These are phyloP conservation scores for Hypsopygia costalis DNA, from an alignment of 2,888 invertebrate species.

Conservation along the genomic window DNA sequence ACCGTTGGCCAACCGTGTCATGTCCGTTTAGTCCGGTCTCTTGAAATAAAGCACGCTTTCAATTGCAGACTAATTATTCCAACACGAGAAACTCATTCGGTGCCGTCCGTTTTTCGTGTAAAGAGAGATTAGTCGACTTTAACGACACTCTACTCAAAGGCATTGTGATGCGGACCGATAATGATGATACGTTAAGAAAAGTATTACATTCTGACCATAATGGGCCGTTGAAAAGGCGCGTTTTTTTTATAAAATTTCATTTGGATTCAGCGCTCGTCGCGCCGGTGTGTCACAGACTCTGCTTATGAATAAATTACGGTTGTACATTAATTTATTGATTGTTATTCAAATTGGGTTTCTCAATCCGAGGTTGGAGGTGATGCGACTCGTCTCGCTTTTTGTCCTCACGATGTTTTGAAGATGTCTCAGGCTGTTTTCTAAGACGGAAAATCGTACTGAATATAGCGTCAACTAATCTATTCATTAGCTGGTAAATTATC, in stretches of 20 bases:
- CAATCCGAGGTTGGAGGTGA: constrained; percentile 77
- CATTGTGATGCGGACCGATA: constrained; percentile 66
- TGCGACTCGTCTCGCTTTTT: constrained; percentile 63
- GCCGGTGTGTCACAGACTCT: constrained; percentile 60
- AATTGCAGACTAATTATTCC: constrained; percentile 79
- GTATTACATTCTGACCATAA: constrained; percentile 68
- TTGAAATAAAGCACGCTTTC: constrained; percentile 78
- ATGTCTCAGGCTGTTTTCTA: constrained; percentile 47
- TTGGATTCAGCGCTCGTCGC: constrained; percentile 72
- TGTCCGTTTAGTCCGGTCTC: constrained; percentile 69
- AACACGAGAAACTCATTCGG: constrained; percentile 78
- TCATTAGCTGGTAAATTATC: constrained; percentile 32
- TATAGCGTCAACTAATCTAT: constrained; percentile 30
- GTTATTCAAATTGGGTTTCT: constrained; percentile 79
- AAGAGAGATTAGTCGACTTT: constrained; percentile 76
- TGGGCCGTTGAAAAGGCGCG: constrained; percentile 61
- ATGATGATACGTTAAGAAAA: constrained; percentile 75
- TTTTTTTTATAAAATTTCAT: constrained; percentile 74
- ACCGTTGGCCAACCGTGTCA: constrained; percentile 73
- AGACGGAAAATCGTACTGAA: constrained; percentile 51
- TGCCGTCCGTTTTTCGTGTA: constrained; percentile 71
- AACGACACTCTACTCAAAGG: constrained; percentile 63
- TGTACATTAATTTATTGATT: constrained; percentile 80
- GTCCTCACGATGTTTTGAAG: constrained; percentile 54
- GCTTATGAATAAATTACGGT: constrained; percentile 73